These are phyloP conservation scores for Cricetomys ansorgei DNA, from an alignment of 2,113 vertebrate genomes.

Conservation along the genomic window DNA sequence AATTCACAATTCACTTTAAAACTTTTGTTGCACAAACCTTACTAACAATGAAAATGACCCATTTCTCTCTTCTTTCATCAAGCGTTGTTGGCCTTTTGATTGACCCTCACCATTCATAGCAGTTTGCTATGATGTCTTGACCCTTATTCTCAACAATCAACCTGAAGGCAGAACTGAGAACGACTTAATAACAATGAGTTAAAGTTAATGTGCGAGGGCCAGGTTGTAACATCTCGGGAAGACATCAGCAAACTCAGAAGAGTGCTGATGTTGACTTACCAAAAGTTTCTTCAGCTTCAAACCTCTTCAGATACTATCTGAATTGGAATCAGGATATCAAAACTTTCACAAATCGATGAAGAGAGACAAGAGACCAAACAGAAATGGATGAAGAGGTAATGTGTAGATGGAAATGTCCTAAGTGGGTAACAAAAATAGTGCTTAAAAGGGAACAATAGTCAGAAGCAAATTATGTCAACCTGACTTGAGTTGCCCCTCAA, in stretches of 20 bases:
- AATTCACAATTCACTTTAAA: neutral
- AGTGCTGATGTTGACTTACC: neutral
- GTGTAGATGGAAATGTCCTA: neutral
- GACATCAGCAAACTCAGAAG: neutral
- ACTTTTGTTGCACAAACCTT: neutral
- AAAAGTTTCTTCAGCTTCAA: constrained; percentile 53
- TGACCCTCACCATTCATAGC: neutral
- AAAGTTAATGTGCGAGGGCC: neutral
- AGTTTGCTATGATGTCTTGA: neutral
- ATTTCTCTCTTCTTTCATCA: neutral
- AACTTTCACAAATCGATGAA: constrained; percentile 11
- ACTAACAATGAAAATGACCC: constrained; percentile 5
- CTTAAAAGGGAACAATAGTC: neutral
- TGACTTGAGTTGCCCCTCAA: neutral
- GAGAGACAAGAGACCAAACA: neutral
- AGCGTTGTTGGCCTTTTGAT: constrained; percentile 18
- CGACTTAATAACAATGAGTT: constrained; percentile 18
- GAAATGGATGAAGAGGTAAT: neutral
- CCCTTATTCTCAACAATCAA: constrained; percentile 24
- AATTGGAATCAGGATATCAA: neutral
- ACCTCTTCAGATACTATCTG: constrained; percentile 35
- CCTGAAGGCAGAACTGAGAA: constrained; percentile 25
- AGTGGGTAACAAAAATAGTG: neutral
- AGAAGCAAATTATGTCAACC: constrained; percentile 7
- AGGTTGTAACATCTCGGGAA: neutral